Conservation (phyloP, 2,113 vertebrate genomes). For the Puma concolor region DNA sequence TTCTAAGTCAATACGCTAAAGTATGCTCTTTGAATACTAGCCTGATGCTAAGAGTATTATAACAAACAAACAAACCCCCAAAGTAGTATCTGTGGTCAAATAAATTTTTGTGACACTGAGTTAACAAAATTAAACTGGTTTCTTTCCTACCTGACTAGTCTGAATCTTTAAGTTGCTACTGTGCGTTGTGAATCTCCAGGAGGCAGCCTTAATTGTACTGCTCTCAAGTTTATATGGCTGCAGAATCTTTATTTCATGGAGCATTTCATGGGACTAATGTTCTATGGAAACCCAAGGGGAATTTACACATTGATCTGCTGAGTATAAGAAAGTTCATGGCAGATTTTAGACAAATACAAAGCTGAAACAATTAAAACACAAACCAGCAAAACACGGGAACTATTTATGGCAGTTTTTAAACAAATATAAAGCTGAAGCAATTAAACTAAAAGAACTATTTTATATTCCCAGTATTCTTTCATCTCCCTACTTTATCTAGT, state of each 20-base stretch:
- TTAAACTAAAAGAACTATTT: neutral
- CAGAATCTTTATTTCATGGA: constrained; percentile 38
- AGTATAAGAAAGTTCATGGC: neutral
- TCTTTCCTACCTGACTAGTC: neutral
- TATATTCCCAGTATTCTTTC: neutral
- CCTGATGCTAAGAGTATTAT: neutral
- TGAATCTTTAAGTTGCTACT: neutral
- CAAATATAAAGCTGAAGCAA: neutral
- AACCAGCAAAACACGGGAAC: neutral
- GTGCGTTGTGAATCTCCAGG: neutral
- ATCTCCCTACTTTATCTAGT: neutral
- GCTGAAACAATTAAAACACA: neutral
- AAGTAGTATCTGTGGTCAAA: neutral
- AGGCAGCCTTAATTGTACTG: neutral
- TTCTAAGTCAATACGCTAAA: neutral
- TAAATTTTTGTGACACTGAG: neutral
- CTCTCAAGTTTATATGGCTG: neutral
- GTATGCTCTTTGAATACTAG: neutral
- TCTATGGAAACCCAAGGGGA: neutral
- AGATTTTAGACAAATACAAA: constrained; percentile 30
- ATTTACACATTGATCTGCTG: neutral
- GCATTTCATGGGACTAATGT: neutral
- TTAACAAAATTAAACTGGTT: neutral
- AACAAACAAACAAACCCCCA: neutral
- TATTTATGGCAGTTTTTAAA: neutral